Evolutionary conservation across 2,113 vertebrate genomes (phyloP), one percentile per base, ranked within the genome.

Genomic region (Oryctolagus cuniculus): DNA sequence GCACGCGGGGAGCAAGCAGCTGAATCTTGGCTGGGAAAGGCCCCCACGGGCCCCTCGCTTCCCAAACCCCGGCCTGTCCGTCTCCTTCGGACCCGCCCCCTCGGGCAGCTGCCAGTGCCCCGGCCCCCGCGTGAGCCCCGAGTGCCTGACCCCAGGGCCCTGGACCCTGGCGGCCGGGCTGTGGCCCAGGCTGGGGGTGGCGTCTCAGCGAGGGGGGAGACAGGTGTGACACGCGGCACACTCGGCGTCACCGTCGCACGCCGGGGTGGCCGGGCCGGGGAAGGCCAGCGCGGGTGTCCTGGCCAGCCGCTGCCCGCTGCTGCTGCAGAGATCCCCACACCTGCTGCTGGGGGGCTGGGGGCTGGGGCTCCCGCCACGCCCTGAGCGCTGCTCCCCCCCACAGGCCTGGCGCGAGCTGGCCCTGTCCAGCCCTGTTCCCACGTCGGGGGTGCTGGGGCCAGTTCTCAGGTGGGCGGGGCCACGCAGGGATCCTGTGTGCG

Each of bases 181-280:
- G 66, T 6, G 27, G 64, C 21, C 10, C 34, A 29, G 63, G 82
- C 31, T 24, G 4, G 2, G 44, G 11, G 44, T 6, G 44, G 44
- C 44, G 44, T 44, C 44, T 44, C 44, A 44, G 44, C 44, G 44
- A 44, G 6, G 44, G 44, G 44, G 44, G 44, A 44, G 44, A 44
- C 44, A 44, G 44, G 44, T 44, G 6, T 44, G 44, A 44, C 44
- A 44, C 44, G 44, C 7, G 44, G 44, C 44, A 6, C 44, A 8
- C 44, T 44, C 44, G 44, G 44, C 6, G 44, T 44, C 44, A 44
- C 44, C 44, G 44, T 7, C 7, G 44, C 44, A 44, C 7, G 44
- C 7, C 6, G 44, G 29, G n/a, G 58, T 31, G 2, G 22, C n/a
- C 0, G 1, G 3, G 13, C 67, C 55, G 0, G 2, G 44, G 25